These are phyloP conservation scores for Drosophila jambulina DNA, from an alignment of 1,140 invertebrate species.

Conservation along the genomic window DNA sequence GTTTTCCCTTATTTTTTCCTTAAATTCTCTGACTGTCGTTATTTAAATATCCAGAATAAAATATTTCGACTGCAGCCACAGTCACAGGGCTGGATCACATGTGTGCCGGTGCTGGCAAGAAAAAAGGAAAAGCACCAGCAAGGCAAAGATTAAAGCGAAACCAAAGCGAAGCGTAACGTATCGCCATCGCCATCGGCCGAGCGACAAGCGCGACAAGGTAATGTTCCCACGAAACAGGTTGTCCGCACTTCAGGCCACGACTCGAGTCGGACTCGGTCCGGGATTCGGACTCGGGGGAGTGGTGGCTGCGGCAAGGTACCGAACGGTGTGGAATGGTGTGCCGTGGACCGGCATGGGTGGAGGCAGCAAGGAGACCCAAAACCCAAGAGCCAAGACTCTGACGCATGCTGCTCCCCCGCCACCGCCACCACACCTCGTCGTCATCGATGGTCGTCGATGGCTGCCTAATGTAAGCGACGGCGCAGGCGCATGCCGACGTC, in stretches of 20 bases:
- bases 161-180: slow-evolving; percentile 83
- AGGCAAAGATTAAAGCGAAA: slow-evolving; percentile 77
- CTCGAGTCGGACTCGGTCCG: slow-evolving; percentile 26
- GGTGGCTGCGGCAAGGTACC: background rate
- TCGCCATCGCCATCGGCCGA: slow-evolving; percentile 75
- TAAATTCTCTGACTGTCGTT: background rate
- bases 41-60: slow-evolving; percentile 11
- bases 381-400: slow-evolving; percentile 22
- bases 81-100: slow-evolving; percentile 45
- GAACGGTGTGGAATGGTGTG: slow-evolving; percentile 14
- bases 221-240: slow-evolving; percentile 85
- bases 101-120: slow-evolving; percentile 3
- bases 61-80: slow-evolving; percentile 29
- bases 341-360: slow-evolving; percentile 11
- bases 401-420: slow-evolving; percentile 61
- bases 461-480: slow-evolving; percentile 76
- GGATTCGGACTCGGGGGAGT: slow-evolving; percentile 15
- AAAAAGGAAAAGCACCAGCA: slow-evolving; percentile 42
- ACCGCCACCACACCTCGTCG: slow-evolving; percentile 12
- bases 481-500: slow-evolving; percentile 76
- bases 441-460: slow-evolving; percentile 8
- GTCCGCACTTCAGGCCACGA: slow-evolving; percentile 82
- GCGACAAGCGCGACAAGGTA: slow-evolving; percentile 84
- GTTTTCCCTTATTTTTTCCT: background rate
- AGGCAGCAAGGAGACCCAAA: slow-evolving; percentile 25